These are phyloP conservation scores for Varecia variegata DNA, from an alignment of 2,797 vertebrate genomes.

Conservation along the genomic window DNA sequence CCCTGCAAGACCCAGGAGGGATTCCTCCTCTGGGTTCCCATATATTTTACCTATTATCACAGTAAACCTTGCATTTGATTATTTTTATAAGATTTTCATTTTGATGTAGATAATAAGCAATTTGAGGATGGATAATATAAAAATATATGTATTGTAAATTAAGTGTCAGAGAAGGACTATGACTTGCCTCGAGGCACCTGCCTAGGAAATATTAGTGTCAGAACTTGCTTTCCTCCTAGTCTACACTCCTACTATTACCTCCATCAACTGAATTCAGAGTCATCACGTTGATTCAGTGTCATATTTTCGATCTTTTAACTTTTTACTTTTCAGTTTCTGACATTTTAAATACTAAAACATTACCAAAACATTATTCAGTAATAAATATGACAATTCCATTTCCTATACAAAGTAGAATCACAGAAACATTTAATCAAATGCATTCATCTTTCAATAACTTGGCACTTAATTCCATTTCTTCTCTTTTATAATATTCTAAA, in stretches of 20 bases:
- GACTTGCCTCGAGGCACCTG: not conserved
- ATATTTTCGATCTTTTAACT: not conserved
- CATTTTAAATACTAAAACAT: conserved; percentile 47
- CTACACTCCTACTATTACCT: not conserved
- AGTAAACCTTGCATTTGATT: not conserved
- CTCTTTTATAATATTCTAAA: not conserved
- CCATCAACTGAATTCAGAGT: not conserved
- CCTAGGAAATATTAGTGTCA: not conserved
- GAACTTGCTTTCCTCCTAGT: not conserved
- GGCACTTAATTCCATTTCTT: conserved; percentile 59
- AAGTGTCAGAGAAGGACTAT: not conserved
- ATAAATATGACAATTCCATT: conserved; percentile 38
- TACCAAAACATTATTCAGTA: not conserved
- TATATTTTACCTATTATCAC: not conserved
- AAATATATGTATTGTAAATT: not conserved
- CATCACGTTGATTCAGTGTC: not conserved
- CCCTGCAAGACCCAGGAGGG: not conserved
- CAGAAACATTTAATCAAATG: conserved; percentile 44
- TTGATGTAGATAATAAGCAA: not conserved
- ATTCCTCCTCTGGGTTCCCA: not conserved
- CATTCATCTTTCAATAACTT: conserved; percentile 66
- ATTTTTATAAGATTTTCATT: not conserved
- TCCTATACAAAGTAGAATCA: conserved; percentile 19
- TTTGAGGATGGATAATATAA: not conserved
- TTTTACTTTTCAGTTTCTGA: not conserved